phyloP scores from a whole-genome alignment of 2,797 vertebrate genomes.

The Girardinus metallicus region DNA sequence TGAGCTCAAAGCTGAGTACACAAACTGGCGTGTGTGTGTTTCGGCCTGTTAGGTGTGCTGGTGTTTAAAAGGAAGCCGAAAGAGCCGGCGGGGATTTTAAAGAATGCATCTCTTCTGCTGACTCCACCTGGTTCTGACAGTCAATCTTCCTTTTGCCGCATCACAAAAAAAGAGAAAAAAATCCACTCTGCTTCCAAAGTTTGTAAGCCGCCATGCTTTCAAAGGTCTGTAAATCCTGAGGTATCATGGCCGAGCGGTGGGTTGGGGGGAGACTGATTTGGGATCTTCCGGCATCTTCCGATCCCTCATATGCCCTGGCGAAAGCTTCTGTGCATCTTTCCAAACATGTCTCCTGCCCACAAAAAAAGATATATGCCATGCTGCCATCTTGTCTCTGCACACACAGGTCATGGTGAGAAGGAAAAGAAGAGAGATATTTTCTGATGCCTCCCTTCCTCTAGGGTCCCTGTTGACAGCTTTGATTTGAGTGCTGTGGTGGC shows the following conservation, averaged over 20 bases:
- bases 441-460: slow-evolving; percentile 72
- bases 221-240: slow-evolving; percentile 65
- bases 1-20: slow-evolving; percentile 63
- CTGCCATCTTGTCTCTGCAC: slow-evolving; percentile 35
- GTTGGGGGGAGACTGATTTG: slow-evolving; percentile 61
- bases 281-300: slow-evolving; percentile 44
- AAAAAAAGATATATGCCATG: slow-evolving; percentile 42
- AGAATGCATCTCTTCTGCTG: slow-evolving; percentile 57
- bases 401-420: slow-evolving; percentile 64
- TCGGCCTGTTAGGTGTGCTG: slow-evolving; percentile 53
- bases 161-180: slow-evolving; percentile 43
- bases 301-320: slow-evolving; percentile 56
- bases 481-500: slow-evolving; percentile 75
- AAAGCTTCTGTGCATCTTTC: slow-evolving; percentile 57
- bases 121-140: slow-evolving; percentile 60
- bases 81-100: slow-evolving; percentile 62
- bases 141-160: slow-evolving; percentile 70
- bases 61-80: slow-evolving; percentile 59
- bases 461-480: slow-evolving; percentile 75
- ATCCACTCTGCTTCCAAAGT: slow-evolving; percentile 64
- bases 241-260: slow-evolving; percentile 61
- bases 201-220: slow-evolving; percentile 70
- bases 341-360: slow-evolving; percentile 40
- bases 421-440: slow-evolving; percentile 68
- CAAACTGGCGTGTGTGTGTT: slow-evolving; percentile 49